Percentiles rank a stretch among this genome's conserved stretches.
Conservation (phyloP, 1,140 invertebrate genomes). For the Drosophila pruinosa region DNA sequence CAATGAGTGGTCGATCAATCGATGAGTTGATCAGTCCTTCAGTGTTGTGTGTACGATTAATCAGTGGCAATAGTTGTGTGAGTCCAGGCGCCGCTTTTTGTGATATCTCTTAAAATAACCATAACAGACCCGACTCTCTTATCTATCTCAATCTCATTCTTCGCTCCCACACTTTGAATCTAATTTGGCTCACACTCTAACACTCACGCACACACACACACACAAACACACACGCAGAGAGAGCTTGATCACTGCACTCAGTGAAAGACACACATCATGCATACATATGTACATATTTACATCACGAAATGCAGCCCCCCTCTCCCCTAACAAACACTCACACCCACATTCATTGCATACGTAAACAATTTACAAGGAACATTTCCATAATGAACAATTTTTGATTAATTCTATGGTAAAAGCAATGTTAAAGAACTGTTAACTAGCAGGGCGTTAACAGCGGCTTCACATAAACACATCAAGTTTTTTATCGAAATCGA, state of each 20-base stretch:
- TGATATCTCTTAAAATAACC: constrained; percentile 31
- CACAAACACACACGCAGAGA: background rate
- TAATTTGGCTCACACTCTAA: background rate
- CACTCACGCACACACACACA: background rate
- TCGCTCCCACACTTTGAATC: background rate
- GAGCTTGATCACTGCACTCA: background rate
- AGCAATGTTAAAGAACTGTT: constrained; percentile 46
- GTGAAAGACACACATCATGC: background rate
- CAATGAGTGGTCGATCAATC: background rate
- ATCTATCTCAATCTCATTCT: constrained; percentile 11
- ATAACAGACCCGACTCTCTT: background rate
- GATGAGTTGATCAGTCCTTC: constrained; percentile 10
- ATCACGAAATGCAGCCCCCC: background rate
- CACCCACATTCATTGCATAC: constrained; percentile 7
- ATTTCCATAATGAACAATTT: constrained; percentile 2
- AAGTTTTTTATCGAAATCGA: constrained; percentile 36
- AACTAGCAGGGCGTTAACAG: constrained; percentile 29
- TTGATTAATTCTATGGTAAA: constrained; percentile 22
- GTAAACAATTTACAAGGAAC: constrained; percentile 18
- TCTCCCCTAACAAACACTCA: background rate
- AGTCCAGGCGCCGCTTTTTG: constrained; percentile 30
- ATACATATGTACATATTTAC: background rate
- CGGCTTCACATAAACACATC: background rate
- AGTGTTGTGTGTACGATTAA: constrained; percentile 15
- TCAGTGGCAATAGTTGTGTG: constrained; percentile 7